Conservation (phyloP, 1,140 invertebrate genomes). For the Trachymyrmex septentrionalis region DNA sequence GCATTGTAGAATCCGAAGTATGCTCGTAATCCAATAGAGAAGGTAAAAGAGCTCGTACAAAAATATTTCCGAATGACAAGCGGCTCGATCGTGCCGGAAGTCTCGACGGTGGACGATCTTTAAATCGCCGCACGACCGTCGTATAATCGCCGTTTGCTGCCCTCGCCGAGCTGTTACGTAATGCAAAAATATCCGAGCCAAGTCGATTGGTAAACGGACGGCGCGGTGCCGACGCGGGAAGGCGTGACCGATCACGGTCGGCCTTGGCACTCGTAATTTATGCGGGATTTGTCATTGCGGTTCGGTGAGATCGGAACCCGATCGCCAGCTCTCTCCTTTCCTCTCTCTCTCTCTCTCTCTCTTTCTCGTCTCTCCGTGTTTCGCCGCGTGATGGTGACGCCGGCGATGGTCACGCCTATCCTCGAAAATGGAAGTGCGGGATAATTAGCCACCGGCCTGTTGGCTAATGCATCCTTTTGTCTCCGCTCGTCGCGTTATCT, state of each 20-base stretch:
- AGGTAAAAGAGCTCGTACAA: background rate
- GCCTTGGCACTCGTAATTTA: slow-evolving; percentile 79
- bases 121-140: slow-evolving; percentile 36
- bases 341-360: too few relatives aligned
- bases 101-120: slow-evolving; percentile 22
- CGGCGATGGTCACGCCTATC: slow-evolving; percentile 75
- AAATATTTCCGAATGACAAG: background rate
- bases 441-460: slow-evolving; percentile 81
- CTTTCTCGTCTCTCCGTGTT: background rate
- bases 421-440: slow-evolving; percentile 78
- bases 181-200: slow-evolving; percentile 35
- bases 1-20: background rate
- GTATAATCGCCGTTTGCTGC: slow-evolving; percentile 8
- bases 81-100: slow-evolving; percentile 17
- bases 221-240: slow-evolving; percentile 53
- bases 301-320: slow-evolving; percentile 40
- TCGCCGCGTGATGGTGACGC: background rate
- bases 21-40: background rate
- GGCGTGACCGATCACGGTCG: slow-evolving; percentile 72
- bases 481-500: slow-evolving; percentile 66
- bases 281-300: slow-evolving; percentile 82
- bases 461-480: slow-evolving; percentile 82
- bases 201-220: slow-evolving; percentile 52
- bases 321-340: slow-evolving; percentile 22
- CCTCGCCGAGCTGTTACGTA: slow-evolving; percentile 57